Conservation (phyloP, 2,888 invertebrate genomes). For the Embidobia sp. region DNA sequence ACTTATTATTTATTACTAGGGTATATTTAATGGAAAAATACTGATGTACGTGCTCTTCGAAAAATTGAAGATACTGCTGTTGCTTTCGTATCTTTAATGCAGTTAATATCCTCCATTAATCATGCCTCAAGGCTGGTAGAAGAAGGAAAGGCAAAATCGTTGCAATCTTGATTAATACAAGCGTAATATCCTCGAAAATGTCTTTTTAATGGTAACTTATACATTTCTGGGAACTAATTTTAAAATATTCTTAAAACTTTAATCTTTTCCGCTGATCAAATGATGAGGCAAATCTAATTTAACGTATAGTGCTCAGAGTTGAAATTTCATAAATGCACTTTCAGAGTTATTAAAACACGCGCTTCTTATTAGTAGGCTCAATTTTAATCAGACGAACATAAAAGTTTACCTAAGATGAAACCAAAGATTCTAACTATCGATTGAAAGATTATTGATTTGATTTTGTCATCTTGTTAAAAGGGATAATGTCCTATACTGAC, state of each 20-base stretch:
- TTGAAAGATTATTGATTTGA: too few relatives aligned
- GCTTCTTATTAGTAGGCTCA: too few relatives aligned
- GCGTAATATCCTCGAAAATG: constrained; percentile 57
- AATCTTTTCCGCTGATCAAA: constrained; percentile 23
- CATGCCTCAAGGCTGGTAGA: constrained; percentile 38
- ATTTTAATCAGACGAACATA: too few relatives aligned
- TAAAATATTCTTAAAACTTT: constrained; percentile 25
- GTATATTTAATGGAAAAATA: constrained; percentile 61
- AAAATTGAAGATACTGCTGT: constrained; percentile 60
- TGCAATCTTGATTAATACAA: constrained; percentile 63
- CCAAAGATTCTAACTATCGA: too few relatives aligned
- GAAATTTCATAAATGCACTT: too few relatives aligned
- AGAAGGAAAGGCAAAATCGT: constrained; percentile 55
- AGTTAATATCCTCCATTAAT: constrained; percentile 62
- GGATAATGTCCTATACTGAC: too few relatives aligned
- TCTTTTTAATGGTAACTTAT: constrained; percentile 60
- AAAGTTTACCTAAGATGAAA: too few relatives aligned
- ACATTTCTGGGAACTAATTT: constrained; percentile 39
- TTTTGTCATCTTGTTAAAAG: too few relatives aligned
- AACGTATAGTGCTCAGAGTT: too few relatives aligned
- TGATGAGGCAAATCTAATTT: background rate
- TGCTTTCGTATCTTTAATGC: constrained; percentile 59
- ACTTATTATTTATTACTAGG: constrained; percentile 45
- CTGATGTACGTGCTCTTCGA: constrained; percentile 62
- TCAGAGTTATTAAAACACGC: background rate